phyloP scores from a whole-genome alignment of 2,888 invertebrate species.

The Macrophya alboannulata region DNA sequence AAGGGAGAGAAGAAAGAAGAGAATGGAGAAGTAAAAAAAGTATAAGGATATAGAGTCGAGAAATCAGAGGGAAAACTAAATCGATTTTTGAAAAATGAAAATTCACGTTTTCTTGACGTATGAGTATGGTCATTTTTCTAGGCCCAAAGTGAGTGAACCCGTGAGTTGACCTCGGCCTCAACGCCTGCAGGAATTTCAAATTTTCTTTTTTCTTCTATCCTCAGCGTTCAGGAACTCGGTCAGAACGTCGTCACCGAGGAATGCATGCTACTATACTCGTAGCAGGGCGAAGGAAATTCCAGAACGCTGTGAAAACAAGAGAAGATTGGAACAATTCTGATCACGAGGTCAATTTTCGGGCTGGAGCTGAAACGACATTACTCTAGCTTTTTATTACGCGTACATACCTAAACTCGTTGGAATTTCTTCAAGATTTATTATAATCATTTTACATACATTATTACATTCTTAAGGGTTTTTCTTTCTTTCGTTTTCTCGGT shows the following conservation, averaged over 20 bases:
- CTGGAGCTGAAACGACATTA: not conserved
- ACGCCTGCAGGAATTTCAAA: slow-evolving; percentile 2
- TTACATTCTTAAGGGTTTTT: not conserved
- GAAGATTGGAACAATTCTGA: slow-evolving; percentile 36
- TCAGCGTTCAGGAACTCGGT: not conserved
- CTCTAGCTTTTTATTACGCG: not conserved
- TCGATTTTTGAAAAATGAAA: not conserved
- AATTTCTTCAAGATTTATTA: not conserved
- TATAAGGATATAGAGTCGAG: too few relatives aligned
- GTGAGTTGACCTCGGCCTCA: not conserved
- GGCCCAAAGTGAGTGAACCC: too few relatives aligned
- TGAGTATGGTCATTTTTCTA: not conserved
- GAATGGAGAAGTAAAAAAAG: not conserved
- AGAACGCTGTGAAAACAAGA: slow-evolving; percentile 38
- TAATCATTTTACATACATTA: not conserved
- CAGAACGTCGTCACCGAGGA: slow-evolving; percentile 42
- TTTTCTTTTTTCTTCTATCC: not conserved
- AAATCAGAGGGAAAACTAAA: not conserved
- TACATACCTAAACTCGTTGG: not conserved
- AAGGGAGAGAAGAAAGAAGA: not conserved
- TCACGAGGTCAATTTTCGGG: slow-evolving; percentile 44
- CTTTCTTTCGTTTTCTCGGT: not conserved
- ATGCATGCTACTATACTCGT: not conserved
- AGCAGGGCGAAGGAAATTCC: slow-evolving; percentile 5
- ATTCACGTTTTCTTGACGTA: not conserved